Evolutionary conservation across 2,888 invertebrate species (phyloP).

Genomic region (Noctua janthina): DNA sequence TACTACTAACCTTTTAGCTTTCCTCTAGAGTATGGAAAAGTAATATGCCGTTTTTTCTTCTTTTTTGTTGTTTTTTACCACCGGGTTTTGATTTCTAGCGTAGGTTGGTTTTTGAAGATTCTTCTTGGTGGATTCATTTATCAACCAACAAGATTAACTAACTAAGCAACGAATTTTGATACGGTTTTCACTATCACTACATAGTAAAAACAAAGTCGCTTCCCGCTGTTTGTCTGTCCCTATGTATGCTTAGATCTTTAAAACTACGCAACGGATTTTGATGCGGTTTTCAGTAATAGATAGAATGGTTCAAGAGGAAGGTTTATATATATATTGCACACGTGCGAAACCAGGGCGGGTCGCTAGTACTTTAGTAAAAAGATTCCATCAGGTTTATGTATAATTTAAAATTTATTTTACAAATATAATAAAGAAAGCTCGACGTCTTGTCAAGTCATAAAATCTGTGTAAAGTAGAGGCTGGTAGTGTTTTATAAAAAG

Average conservation of each 20-base stretch:
- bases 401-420: background rate
- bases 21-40: constrained; percentile 31
- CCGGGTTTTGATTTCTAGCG: background rate
- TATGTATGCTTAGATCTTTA: too few species aligned
- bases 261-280: too few species aligned
- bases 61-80: background rate
- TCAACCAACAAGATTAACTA: background rate
- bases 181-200: background rate
- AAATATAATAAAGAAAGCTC: background rate
- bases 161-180: background rate
- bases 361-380: background rate
- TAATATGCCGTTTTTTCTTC: constrained; percentile 7
- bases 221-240: too few species aligned
- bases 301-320: too few species aligned
- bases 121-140: background rate
- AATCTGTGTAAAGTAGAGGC: background rate
- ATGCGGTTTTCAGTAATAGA: too few species aligned
- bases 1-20: constrained; percentile 49
- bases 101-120: background rate
- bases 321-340: too few species aligned
- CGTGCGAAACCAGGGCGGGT: too few species aligned
- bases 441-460: background rate
- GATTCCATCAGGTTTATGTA: background rate
- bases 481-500: background rate
- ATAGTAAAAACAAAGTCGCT: too few species aligned